Percentiles rank a stretch among this genome's conserved stretches.
phyloP scores from a whole-genome alignment of 1,140 invertebrate species.

The Harlomillsia oculata region DNA sequence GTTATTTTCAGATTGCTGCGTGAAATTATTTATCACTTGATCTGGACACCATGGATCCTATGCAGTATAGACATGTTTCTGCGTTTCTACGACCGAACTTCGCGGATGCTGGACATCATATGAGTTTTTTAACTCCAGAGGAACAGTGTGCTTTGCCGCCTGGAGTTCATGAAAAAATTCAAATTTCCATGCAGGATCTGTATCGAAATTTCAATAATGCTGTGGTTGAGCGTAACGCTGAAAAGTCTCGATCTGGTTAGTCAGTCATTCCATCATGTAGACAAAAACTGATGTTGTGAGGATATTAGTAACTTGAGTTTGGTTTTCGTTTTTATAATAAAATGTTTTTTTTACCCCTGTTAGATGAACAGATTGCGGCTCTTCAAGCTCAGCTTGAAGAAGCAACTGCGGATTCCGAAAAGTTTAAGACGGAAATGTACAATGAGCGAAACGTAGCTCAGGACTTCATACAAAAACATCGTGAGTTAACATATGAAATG shows the following conservation, averaged over 20 bases:
- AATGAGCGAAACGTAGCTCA: conserved; percentile 8
- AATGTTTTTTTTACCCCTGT: too few species aligned
- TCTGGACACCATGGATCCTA: not conserved
- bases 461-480: conserved; percentile 6
- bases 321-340: not conserved
- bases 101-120: not conserved
- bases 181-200: conserved; percentile 2
- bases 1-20: too few species aligned
- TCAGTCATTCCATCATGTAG: too few species aligned
- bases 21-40: too few species aligned
- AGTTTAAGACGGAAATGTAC: conserved; percentile 3
- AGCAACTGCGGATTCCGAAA: not conserved
- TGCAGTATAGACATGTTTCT: too few species aligned
- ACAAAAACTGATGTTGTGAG: not conserved
- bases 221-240: not conserved
- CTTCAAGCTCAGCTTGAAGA: conserved; percentile 6
- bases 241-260: conserved; percentile 2
- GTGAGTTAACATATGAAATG: conserved; percentile 6
- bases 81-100: not conserved
- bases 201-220: conserved; percentile 6
- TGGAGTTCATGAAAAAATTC: conserved; percentile 4
- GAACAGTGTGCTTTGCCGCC: conserved; percentile 7
- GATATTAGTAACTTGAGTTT: not conserved
- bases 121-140: conserved; percentile 7
- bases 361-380: conserved; percentile 1